Evolutionary conservation across 2,797 vertebrate species (phyloP).

Genomic region (Tolypeutes matacus): DNA sequence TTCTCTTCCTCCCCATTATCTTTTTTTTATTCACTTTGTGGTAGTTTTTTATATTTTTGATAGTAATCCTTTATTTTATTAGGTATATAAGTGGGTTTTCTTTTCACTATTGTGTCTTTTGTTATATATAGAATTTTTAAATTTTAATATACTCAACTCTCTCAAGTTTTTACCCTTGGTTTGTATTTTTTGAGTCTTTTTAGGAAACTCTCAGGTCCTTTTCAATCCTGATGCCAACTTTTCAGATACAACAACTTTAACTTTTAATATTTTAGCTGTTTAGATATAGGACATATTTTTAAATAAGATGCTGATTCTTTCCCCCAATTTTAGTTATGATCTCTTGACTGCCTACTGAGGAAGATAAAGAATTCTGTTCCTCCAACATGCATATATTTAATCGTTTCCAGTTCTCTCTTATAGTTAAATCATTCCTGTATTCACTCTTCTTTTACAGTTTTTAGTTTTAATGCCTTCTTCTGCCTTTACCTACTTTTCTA

Average conservation of each 20-base stretch:
- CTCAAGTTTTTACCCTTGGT: background rate
- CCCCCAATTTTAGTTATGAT: background rate
- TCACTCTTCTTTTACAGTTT: background rate
- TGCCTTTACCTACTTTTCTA: background rate
- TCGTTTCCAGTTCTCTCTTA: background rate
- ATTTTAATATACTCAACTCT: background rate
- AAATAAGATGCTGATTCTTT: background rate
- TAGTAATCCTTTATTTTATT: background rate
- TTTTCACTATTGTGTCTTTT: background rate
- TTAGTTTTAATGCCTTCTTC: background rate
- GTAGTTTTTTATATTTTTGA: background rate
- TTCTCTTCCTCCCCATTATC: background rate
- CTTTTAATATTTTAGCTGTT: background rate
- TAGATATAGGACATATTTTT: background rate
- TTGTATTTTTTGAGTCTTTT: background rate
- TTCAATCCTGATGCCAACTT: background rate
- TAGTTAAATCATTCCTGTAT: background rate
- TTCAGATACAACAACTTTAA: background rate
- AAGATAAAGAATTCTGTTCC: background rate
- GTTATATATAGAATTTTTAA: background rate
- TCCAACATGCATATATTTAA: background rate
- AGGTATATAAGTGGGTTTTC: background rate
- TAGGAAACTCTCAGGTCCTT: background rate
- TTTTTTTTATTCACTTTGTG: background rate
- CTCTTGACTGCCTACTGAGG: background rate